Evolutionary conservation across 1,140 invertebrate species (phyloP), one percentile per base, ranked within the genome.

Genomic region (Heliconius melpomene): DNA sequence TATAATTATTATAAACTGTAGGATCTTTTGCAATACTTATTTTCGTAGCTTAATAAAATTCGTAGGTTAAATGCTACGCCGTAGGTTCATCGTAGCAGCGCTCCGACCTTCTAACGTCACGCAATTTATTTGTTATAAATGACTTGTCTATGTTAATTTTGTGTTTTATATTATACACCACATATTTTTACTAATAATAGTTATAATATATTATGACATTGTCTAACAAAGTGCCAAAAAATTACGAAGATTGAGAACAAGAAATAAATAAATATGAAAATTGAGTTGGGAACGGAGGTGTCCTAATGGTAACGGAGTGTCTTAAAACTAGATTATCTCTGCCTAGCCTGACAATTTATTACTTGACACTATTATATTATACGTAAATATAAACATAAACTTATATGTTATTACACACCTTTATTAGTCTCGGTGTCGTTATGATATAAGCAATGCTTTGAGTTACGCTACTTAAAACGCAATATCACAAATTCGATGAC

Each of bases 101-200:
- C 78, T 72, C 71, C 79, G 74, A 26, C 46, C 60, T 70, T 70
- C 77, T 20, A 52, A 52, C 78, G 75, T 70, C 85, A 86, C 87
- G 84, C 85, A 78, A 85, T 82, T 86, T 80, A 77, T 70, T 70
- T 76, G 46, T 76, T 76, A 76, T 70, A 70, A 70, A 75, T 60
- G 29, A 40, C 8, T 76, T 76, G 46, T 70, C 75, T 76, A 76
- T 76, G 75, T 20, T 16, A 66, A 75, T 75, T 79, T 46, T 23
- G 26, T n/a, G 9, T 9, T 11, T 26, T 26, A 29, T 66, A 66
- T 66, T 66, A 29, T 26, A 26, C 26, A 26, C 9, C 13, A 57
- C 11, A 23, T 57, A 46, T 46, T 46, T 46, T 46, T 5, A 46
- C 0, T 11, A 46, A 46, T 46, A 46, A 16, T 5, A 16, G 3